These are phyloP conservation scores for Notoglanidium macrostoma DNA, from an alignment of 2,797 vertebrate genomes.

Conservation along the genomic window DNA sequence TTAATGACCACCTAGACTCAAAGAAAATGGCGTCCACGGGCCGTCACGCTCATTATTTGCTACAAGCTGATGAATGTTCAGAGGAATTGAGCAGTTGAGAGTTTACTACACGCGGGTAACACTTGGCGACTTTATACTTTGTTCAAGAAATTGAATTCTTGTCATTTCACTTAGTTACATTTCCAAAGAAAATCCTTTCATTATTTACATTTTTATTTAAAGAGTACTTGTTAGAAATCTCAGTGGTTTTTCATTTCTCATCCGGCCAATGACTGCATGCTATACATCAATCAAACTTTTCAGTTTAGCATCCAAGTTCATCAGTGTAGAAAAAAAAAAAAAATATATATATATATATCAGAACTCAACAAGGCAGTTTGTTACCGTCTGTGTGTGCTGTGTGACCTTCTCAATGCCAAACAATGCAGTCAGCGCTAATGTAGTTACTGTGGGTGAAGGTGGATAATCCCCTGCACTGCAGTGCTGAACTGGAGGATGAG, in stretches of 20 bases:
- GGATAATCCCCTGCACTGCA: no score
- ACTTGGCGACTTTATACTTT: neutral
- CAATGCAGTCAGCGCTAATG: neutral
- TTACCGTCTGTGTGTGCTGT: neutral
- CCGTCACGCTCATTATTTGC: neutral
- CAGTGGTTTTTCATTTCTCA: neutral
- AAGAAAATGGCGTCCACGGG: neutral
- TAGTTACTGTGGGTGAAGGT: neutral
- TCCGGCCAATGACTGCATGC: neutral
- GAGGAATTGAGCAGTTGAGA: neutral
- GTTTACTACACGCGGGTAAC: neutral
- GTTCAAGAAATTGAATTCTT: no score
- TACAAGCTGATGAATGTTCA: neutral
- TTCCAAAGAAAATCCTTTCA: neutral
- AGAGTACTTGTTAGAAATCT: no score
- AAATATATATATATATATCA: no score
- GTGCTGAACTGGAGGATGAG: neutral
- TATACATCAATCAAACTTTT: neutral
- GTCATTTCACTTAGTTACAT: no score
- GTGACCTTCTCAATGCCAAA: neutral
- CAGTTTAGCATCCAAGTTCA: neutral
- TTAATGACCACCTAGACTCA: neutral
- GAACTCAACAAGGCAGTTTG: neutral
- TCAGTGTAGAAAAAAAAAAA: neutral
- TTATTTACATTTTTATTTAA: no score